A percentile compares a stretch with the other conserved stretches of the same genome.
These are phyloP conservation scores for Mobula birostris DNA, from an alignment of 2,113 vertebrate species.

Conservation along the genomic window DNA sequence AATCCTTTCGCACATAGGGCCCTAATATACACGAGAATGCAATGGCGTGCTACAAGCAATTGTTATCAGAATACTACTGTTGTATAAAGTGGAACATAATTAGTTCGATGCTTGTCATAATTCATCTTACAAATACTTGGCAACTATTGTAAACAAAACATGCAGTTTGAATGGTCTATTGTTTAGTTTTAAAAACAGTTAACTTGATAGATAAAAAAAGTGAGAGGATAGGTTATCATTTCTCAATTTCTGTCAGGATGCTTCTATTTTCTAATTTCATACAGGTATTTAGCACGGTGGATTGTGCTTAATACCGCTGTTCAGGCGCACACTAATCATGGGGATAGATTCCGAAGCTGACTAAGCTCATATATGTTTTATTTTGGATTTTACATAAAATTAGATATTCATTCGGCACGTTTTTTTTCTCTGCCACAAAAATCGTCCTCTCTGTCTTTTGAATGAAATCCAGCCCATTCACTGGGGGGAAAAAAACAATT, in stretches of 20 bases:
- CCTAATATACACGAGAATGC: background rate
- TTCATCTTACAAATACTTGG: background rate
- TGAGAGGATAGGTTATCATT: background rate
- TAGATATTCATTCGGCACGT: background rate
- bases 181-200: background rate
- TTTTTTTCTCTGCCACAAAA: background rate
- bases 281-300: background rate
- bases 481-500: background rate
- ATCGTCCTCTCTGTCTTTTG: background rate
- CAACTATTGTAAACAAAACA: background rate
- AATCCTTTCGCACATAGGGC: background rate
- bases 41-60: background rate
- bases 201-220: background rate
- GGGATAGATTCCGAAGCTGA: background rate
- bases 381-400: background rate
- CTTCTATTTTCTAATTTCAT: background rate
- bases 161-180: background rate
- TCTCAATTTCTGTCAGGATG: background rate
- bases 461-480: background rate
- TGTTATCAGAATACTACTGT: too few species aligned
- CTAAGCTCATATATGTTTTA: background rate
- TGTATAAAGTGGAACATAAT: background rate
- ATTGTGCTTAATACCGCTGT: background rate
- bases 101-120: constrained; percentile 9
- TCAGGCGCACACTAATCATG: background rate